These are phyloP conservation scores for Drosophila sulfurigaster DNA, from an alignment of 1,140 invertebrate genomes.

Conservation along the genomic window DNA sequence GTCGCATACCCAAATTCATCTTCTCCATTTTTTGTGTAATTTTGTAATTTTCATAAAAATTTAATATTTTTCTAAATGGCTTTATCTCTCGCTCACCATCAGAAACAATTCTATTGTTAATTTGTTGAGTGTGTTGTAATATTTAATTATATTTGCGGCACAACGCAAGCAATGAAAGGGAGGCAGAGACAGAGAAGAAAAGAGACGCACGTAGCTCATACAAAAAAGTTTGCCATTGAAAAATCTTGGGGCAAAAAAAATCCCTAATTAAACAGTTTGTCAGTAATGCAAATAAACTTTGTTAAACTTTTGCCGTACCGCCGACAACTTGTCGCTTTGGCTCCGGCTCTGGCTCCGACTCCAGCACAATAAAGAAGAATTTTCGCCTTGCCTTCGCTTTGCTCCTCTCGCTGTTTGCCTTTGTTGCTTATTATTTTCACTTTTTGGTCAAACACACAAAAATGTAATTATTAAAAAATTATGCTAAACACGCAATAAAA, in stretches of 20 bases:
- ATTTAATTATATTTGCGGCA: conserved; percentile 73
- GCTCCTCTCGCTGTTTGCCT: neutral
- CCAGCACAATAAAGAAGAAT: conserved; percentile 38
- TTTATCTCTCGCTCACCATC: conserved; percentile 21
- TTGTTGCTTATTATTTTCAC: conserved; percentile 66
- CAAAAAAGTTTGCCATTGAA: conserved; percentile 67
- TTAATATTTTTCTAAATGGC: conserved; percentile 10
- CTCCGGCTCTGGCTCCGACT: neutral
- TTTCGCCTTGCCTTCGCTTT: conserved; percentile 5
- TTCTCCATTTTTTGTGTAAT: neutral
- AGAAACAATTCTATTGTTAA: conserved; percentile 32
- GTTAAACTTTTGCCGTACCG: conserved; percentile 74
- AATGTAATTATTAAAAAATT: conserved; percentile 84
- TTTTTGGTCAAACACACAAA: conserved; percentile 79
- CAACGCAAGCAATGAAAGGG: conserved; percentile 11
- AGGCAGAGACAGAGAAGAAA: neutral
- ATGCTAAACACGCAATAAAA: conserved; percentile 83
- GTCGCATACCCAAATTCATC: neutral
- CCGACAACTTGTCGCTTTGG: conserved; percentile 47
- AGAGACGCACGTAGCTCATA: conserved; percentile 35
- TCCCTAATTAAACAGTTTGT: conserved; percentile 83
- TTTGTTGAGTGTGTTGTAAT: conserved; percentile 41
- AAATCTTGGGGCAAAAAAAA: conserved; percentile 70
- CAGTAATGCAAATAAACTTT: conserved; percentile 83
- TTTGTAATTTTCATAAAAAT: conserved; percentile 3